Conservation (phyloP, 2,113 vertebrate genomes). For the Ictalurus furcatus region DNA sequence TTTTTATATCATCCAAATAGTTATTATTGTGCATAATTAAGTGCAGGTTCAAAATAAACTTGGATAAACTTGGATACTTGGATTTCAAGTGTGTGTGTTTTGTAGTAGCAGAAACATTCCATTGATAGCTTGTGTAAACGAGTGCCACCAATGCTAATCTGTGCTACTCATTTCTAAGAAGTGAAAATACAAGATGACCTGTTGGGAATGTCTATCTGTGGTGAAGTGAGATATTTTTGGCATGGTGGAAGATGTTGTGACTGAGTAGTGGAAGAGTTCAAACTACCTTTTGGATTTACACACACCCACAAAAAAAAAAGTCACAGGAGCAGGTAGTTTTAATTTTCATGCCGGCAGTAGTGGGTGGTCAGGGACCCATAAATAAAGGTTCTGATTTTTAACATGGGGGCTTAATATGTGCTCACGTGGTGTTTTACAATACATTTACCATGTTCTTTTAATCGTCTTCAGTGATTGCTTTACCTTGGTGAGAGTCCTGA, state of each 20-base stretch:
- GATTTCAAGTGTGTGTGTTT: neutral
- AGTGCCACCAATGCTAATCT: neutral
- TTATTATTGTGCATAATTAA: neutral
- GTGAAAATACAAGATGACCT: neutral
- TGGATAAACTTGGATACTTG: neutral
- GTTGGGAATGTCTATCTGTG: neutral
- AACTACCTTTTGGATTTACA: neutral
- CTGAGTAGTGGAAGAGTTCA: neutral
- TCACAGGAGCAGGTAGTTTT: neutral
- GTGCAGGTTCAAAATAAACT: conserved; percentile 9
- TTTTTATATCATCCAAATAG: neutral
- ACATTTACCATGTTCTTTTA: neutral
- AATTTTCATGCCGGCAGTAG: neutral
- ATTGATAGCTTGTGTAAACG: neutral
- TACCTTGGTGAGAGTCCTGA: neutral
- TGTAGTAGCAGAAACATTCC: neutral
- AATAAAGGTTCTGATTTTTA: neutral
- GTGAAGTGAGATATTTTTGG: neutral
- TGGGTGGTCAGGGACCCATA: neutral
- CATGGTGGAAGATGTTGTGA: neutral
- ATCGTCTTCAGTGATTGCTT: neutral
- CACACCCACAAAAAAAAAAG: neutral
- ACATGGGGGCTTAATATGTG: neutral
- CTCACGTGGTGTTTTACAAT: neutral
- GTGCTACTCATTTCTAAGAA: neutral